Conservation (phyloP, 2,888 invertebrate species). For the Argyra leucocephala region DNA sequence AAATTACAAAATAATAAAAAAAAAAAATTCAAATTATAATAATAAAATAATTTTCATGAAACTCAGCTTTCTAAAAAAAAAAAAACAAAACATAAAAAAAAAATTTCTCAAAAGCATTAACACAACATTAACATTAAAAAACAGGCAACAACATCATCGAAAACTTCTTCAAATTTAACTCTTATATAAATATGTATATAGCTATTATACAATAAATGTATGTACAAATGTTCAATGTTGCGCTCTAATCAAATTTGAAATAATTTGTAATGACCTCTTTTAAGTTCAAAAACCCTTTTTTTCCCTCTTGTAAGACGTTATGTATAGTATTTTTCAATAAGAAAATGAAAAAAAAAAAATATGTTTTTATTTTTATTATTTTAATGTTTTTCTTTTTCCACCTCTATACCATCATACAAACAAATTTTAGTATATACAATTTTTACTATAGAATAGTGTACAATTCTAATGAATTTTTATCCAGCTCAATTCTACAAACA, state of each 20-base stretch:
- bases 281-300: constrained; percentile 19
- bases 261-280: constrained; percentile 17
- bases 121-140: too few species aligned
- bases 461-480: neutral
- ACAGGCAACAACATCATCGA: too few species aligned
- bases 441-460: neutral
- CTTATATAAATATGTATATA: too few species aligned
- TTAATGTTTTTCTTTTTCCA: neutral
- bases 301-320: constrained; percentile 9
- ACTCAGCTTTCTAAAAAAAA: too few species aligned
- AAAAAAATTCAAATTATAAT: too few species aligned
- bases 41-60: too few species aligned
- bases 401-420: neutral
- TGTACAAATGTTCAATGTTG: neutral
- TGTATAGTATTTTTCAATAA: neutral
- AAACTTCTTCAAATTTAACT: too few species aligned
- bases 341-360: constrained; percentile 1
- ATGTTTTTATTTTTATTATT: neutral
- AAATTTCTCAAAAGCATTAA: too few species aligned
- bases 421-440: neutral
- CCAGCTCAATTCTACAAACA: neutral
- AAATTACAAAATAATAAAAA: too few species aligned
- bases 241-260: constrained; percentile 3
- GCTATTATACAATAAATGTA: too few species aligned
- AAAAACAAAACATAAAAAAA: too few species aligned